Evolutionary conservation across 2,113 vertebrate genomes (phyloP).

Genomic region (Leptobrachium leishanense): DNA sequence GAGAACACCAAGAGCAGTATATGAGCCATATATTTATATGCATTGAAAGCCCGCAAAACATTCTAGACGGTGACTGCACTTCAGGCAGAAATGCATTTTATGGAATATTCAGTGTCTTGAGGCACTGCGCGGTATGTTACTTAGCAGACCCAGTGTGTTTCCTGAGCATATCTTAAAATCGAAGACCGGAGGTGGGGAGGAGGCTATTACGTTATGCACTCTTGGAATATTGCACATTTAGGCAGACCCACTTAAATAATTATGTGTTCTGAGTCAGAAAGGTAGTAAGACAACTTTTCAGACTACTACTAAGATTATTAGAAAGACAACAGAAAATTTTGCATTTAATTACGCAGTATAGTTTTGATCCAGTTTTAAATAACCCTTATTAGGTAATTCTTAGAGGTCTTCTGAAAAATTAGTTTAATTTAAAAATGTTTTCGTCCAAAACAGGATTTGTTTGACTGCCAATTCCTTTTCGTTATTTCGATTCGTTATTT

Average conservation of each 20-base stretch:
- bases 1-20: slow-evolving; percentile 23
- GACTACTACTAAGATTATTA: too few species aligned
- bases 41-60: slow-evolving; percentile 9
- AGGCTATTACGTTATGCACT: too few species aligned
- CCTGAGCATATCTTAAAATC: neutral
- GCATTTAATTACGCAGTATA: too few species aligned
- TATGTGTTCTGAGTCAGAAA: neutral
- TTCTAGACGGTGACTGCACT: slow-evolving; percentile 9
- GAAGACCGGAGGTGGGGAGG: neutral
- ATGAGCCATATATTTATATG: slow-evolving; percentile 27
- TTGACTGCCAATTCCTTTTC: too few species aligned
- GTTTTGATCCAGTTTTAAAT: too few species aligned
- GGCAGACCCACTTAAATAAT: neutral
- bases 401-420: too few species aligned
- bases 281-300: too few species aligned
- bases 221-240: neutral
- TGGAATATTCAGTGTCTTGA: slow-evolving; percentile 18
- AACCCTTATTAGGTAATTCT: too few species aligned
- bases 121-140: neutral
- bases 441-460: too few species aligned
- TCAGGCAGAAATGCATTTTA: slow-evolving; percentile 12
- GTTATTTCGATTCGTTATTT: too few species aligned
- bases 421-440: too few species aligned
- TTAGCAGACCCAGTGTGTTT: neutral
- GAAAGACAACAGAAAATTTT: too few species aligned